Conservation (phyloP, 2,113 vertebrate species). For the Bufo gargarizans region DNA sequence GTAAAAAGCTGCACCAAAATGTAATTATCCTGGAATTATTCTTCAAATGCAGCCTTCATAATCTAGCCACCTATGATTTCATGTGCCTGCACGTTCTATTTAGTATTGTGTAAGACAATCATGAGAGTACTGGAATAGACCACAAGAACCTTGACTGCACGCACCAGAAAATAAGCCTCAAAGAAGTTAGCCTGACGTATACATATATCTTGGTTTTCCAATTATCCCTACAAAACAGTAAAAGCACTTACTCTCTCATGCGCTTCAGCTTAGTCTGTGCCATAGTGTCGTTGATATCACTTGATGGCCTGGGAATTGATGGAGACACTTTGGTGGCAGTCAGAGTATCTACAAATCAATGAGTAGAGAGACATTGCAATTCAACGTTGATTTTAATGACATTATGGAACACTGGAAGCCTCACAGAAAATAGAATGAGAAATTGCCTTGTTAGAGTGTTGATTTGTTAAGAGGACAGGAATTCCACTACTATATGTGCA, state of each 20-base stretch:
- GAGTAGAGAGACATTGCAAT: slow-evolving; percentile 64
- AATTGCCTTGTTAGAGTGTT: slow-evolving; percentile 28
- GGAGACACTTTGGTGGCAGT: slow-evolving; percentile 63
- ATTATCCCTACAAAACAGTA: slow-evolving; percentile 7
- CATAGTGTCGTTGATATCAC: slow-evolving; percentile 67
- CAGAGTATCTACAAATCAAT: slow-evolving; percentile 72
- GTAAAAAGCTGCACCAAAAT: background rate
- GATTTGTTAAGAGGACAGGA: background rate
- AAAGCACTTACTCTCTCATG: slow-evolving; percentile 74
- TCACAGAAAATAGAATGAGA: background rate
- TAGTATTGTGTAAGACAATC: background rate
- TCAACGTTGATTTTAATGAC: slow-evolving; percentile 59
- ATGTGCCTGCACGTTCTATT: background rate
- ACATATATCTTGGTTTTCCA: slow-evolving; percentile 4
- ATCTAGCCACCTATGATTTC: background rate
- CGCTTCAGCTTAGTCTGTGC: slow-evolving; percentile 69
- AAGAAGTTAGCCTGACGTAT: background rate
- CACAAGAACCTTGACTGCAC: background rate
- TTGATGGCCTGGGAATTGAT: slow-evolving; percentile 54
- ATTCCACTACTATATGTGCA: slow-evolving; percentile 1
- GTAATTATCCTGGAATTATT: background rate
- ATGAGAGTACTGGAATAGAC: background rate
- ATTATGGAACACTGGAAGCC: slow-evolving; percentile 42
- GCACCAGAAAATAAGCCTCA: background rate
- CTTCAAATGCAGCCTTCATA: background rate